phyloP scores from a whole-genome alignment of 2,113 vertebrate species.

The Lophius piscatorius region DNA sequence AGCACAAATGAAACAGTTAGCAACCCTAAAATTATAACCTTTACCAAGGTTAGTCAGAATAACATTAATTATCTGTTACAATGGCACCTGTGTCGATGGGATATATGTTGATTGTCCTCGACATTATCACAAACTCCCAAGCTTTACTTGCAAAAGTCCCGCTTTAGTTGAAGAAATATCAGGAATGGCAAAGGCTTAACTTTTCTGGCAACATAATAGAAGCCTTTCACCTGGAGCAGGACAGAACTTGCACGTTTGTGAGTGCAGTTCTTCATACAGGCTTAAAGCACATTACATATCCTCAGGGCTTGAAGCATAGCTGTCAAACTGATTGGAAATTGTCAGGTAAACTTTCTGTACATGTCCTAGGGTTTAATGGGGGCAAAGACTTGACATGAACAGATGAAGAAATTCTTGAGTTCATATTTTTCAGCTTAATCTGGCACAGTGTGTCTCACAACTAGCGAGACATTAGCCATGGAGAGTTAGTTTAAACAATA shows the following conservation, averaged over 20 bases:
- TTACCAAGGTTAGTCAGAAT: too few relatives aligned
- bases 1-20: too few relatives aligned
- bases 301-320: slow-evolving; percentile 15
- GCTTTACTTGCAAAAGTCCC: too few relatives aligned
- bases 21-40: too few relatives aligned
- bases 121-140: not conserved
- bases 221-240: slow-evolving; percentile 34
- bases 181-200: not conserved
- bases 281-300: slow-evolving; percentile 41
- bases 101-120: not conserved
- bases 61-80: too few relatives aligned
- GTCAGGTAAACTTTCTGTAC: slow-evolving; percentile 15
- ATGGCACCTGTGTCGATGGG: too few relatives aligned
- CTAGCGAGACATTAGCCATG: not conserved
- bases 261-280: slow-evolving; percentile 20
- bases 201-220: not conserved
- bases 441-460: slow-evolving; percentile 22
- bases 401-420: slow-evolving; percentile 37
- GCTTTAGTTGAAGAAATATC: not conserved
- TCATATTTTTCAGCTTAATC: slow-evolving; percentile 34
- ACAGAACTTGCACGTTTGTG: slow-evolving; percentile 52
- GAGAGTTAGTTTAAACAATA: slow-evolving; percentile 21
- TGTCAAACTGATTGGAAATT: slow-evolving; percentile 57
- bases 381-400: slow-evolving; percentile 21
- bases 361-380: slow-evolving; percentile 35